Evolutionary conservation across 1,140 invertebrate genomes (phyloP).

Genomic region (Ceratina calcarata): DNA sequence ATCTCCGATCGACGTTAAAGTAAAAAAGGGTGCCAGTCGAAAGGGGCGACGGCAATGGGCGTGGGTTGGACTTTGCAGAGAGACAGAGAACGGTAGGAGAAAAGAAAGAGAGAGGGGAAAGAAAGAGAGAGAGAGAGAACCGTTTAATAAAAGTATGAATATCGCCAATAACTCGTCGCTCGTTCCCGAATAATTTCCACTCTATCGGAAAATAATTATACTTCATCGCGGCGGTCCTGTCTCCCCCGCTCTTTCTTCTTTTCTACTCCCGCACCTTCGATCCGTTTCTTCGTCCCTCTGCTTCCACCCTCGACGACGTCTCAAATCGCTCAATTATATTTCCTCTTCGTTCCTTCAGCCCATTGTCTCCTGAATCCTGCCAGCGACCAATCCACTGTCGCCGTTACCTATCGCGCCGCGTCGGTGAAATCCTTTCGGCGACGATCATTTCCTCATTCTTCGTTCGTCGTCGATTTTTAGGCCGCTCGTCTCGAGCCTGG

Average conservation of each 20-base stretch:
- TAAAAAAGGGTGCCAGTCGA: constrained; percentile 32
- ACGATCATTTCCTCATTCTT: constrained; percentile 54
- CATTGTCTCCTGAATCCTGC: constrained; percentile 64
- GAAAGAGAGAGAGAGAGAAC: constrained; percentile 58
- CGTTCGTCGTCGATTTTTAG: constrained; percentile 42
- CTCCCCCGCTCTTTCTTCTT: constrained; percentile 47
- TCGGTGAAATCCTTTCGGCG: constrained; percentile 57
- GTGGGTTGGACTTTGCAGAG: not conserved
- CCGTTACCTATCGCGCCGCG: constrained; percentile 38
- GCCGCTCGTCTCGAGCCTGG: constrained; percentile 20
- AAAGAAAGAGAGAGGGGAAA: constrained; percentile 8
- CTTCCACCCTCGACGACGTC: constrained; percentile 62
- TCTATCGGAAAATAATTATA: constrained; percentile 81
- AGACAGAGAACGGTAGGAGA: not conserved
- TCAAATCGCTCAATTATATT: constrained; percentile 80
- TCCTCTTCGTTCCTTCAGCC: constrained; percentile 68
- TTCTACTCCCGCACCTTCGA: constrained; percentile 20
- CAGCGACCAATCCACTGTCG: constrained; percentile 49
- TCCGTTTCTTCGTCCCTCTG: constrained; percentile 50
- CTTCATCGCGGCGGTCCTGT: constrained; percentile 74
- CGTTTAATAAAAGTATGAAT: constrained; percentile 81
- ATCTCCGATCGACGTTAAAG: constrained; percentile 48
- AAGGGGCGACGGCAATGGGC: constrained; percentile 4
- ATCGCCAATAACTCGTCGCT: constrained; percentile 79
- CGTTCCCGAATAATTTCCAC: constrained; percentile 80